Conservation (phyloP, 2,888 invertebrate genomes). For the Sussaba pulchella region DNA sequence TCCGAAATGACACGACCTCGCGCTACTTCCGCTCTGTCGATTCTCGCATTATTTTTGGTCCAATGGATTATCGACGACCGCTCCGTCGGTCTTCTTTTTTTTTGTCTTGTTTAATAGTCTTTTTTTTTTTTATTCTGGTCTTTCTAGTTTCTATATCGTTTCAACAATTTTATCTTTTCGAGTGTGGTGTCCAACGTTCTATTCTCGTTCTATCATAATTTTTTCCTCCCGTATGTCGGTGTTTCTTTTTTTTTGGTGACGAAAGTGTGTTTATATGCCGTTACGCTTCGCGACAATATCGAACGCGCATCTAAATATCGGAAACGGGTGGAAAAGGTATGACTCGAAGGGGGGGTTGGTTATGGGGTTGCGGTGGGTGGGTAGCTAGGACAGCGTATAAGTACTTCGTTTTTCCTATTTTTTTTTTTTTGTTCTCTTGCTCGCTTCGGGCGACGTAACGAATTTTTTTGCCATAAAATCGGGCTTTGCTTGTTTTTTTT, state of each 20-base stretch:
- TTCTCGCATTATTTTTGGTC: constrained; percentile 74
- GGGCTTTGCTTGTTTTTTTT: constrained; percentile 18
- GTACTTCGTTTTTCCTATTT: constrained; percentile 66
- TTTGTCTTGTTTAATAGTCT: constrained; percentile 38
- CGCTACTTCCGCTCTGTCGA: constrained; percentile 67
- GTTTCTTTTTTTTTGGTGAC: constrained; percentile 47
- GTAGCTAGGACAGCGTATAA: constrained; percentile 66
- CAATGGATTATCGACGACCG: constrained; percentile 72
- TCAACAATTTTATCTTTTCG: constrained; percentile 39
- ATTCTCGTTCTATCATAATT: constrained; percentile 59
- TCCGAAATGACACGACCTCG: constrained; percentile 60
- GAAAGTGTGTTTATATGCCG: constrained; percentile 50
- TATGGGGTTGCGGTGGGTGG: constrained; percentile 37
- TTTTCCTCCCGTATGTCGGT: constrained; percentile 44
- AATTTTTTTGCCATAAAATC: constrained; percentile 30
- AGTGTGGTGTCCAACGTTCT: constrained; percentile 43
- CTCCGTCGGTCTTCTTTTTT: constrained; percentile 45
- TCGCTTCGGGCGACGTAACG: constrained; percentile 60
- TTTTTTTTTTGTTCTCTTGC: constrained; percentile 42
- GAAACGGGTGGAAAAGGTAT: constrained; percentile 46
- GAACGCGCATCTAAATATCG: constrained; percentile 63
- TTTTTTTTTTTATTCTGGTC: constrained; percentile 47
- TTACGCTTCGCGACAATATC: constrained; percentile 61
- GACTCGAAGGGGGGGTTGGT: constrained; percentile 36
- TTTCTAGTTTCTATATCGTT: constrained; percentile 28